Conservation (phyloP, 35 echinoderm and acorn worm genomes). For the Apostichopus japonicus region DNA sequence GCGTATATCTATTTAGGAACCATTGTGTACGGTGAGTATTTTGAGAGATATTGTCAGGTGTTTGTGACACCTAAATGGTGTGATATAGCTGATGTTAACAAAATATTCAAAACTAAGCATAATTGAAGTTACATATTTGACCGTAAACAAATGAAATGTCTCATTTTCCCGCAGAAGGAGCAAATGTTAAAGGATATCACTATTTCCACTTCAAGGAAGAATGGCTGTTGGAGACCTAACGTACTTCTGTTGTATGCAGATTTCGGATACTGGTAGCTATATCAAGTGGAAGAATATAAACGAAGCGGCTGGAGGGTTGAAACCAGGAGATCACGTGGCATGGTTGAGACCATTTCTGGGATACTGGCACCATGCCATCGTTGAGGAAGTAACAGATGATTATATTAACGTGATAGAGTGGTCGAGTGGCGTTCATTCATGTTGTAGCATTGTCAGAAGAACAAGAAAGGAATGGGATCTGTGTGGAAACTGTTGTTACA, state of each 20-base stretch:
- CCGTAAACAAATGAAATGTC: too few relatives aligned
- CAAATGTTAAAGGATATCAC: conserved; percentile 7
- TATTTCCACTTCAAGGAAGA: background rate
- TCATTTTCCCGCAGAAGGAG: too few relatives aligned
- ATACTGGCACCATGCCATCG: conserved; percentile 72
- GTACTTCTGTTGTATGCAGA: background rate
- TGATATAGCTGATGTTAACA: too few relatives aligned
- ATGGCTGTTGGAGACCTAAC: conserved; percentile 20
- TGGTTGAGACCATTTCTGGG: background rate
- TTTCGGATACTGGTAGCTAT: conserved; percentile 7
- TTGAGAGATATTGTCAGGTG: too few relatives aligned
- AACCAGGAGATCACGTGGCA: conserved; percentile 48
- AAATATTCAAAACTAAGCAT: too few relatives aligned
- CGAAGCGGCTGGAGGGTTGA: background rate
- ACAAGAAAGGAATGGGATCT: background rate
- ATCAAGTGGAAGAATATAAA: background rate
- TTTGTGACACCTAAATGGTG: too few relatives aligned
- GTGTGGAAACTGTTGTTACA: background rate
- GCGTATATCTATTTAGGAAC: too few relatives aligned
- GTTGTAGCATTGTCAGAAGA: background rate
- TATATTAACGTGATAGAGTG: conserved; percentile 17
- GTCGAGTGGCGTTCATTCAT: background rate
- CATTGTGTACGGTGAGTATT: too few relatives aligned
- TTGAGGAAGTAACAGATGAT: background rate
- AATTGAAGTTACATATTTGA: too few relatives aligned